A percentile compares a stretch with the other conserved stretches of the same genome.
Evolutionary conservation across 1,140 invertebrate genomes (phyloP).

Genomic region (Calliopsis andreniformis): DNA sequence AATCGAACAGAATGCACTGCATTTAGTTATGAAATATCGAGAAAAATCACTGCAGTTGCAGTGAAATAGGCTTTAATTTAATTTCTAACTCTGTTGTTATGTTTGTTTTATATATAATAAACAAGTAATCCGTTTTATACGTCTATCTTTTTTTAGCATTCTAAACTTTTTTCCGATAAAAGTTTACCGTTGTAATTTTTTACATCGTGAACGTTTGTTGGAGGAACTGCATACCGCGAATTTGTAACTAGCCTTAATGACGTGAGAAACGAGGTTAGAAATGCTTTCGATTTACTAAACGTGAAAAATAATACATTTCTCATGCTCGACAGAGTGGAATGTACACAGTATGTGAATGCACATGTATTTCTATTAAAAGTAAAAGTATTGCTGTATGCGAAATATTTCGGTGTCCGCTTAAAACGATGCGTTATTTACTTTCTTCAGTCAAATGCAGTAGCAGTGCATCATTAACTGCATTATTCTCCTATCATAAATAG

Average conservation of each 20-base stretch:
- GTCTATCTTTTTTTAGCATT: too few relatives aligned
- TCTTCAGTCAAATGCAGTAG: not conserved
- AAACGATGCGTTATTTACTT: constrained; percentile 9
- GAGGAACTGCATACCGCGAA: not conserved
- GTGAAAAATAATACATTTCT: constrained; percentile 48
- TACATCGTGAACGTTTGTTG: not conserved
- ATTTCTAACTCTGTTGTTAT: not conserved
- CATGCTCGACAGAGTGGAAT: constrained; percentile 50
- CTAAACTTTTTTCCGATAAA: not conserved
- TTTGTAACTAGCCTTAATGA: constrained; percentile 43
- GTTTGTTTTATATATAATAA: not conserved
- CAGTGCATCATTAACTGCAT: not conserved
- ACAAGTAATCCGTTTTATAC: not conserved
- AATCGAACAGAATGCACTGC: not conserved
- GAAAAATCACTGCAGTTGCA: not conserved
- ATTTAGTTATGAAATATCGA: not conserved
- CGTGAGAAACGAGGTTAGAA: constrained; percentile 50
- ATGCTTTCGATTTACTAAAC: constrained; percentile 40
- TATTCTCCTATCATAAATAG: not conserved
- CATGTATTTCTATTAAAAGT: constrained; percentile 46
- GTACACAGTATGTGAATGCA: constrained; percentile 26
- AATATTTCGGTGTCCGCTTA: constrained; percentile 4
- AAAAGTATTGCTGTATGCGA: constrained; percentile 38
- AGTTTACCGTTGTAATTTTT: not conserved
- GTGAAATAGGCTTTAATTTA: not conserved